Percentiles rank a stretch among this genome's conserved stretches.
Conservation (phyloP, 2,113 vertebrate species). For the Agelaius tricolor region DNA sequence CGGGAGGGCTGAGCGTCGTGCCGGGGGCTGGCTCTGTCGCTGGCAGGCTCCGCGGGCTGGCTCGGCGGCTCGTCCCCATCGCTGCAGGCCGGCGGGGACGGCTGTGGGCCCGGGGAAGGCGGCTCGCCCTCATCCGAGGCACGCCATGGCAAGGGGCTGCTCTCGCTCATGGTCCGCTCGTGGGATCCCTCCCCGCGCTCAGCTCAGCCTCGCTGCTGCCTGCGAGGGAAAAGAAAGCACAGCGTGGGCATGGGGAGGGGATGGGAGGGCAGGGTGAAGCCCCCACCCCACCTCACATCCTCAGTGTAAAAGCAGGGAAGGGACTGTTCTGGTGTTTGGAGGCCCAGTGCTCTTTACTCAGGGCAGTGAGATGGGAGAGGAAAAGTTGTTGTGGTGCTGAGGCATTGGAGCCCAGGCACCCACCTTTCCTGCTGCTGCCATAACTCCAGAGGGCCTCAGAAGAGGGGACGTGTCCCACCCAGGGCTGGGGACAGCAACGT, state of each 20-base stretch:
- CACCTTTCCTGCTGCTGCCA: neutral
- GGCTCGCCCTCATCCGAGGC: neutral
- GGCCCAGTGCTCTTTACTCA: fast-evolving
- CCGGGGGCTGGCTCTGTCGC: neutral
- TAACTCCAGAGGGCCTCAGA: too few species aligned
- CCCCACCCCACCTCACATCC: fast-evolving
- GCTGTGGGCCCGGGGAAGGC: neutral
- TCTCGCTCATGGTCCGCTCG: constrained; percentile 41
- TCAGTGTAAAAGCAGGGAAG: neutral
- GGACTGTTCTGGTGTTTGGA: fast-evolving
- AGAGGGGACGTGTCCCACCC: fast-evolving
- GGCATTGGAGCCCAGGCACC: too few species aligned
- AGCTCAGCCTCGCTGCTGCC: neutral
- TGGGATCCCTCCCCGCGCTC: neutral
- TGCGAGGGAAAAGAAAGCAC: neutral
- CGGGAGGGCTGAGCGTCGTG: neutral
- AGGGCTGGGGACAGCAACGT: neutral
- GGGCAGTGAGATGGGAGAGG: neutral
- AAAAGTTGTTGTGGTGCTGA: neutral
- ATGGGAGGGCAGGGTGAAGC: neutral
- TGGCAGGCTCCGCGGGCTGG: neutral
- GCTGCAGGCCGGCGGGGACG: neutral
- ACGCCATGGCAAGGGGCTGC: neutral
- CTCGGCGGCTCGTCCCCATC: neutral
- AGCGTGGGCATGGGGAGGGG: neutral